Base-by-base conservation (phyloP, 2,888 invertebrate species). In the Sisyra nigra region DNA sequence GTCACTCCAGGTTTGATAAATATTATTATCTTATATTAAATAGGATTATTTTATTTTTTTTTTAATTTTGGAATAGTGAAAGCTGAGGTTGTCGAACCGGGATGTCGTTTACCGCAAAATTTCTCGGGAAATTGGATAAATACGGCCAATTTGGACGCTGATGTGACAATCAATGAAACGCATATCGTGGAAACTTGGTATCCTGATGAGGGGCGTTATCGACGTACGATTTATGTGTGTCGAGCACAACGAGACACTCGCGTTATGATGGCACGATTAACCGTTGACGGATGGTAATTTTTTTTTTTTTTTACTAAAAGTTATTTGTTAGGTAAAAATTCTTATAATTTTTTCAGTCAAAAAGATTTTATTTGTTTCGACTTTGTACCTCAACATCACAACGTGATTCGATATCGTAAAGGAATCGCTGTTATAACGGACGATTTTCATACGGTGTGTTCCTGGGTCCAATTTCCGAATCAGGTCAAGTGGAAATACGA, bases 301-400 rank as follows among this genome's bases (percentile, higher is more conserved):
- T 40, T 33, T 37, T 13, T 39, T 44, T 75, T 32, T 24, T 44
- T 37, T 5, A 18, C 10, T 7, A 17, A 31, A 14, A 33, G 31
- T 9, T 15, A 19, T 40, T 40, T 24, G 11, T 13, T 19, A 35
- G 15, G 8, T 29, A 29, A 9, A 34, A 18, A 14, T 31, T n/a
- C n/a, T n/a, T n/a, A n/a, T n/a, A n/a, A n/a, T n/a, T n/a, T n/a
- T n/a, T 67, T 50, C 57, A 81, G 94, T 62, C 96, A 97, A 65
- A 93, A 93, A 56, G 96, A 97, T 73, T 96, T 87, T 58, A 80
- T 94, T 6, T 97, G 97, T 57, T 94, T 94, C 54, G 93, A 97
- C 58, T 92, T 97, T 60, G 80, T 94, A 41, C 89, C 92, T 0
- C 79, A 89, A 44, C 94, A 96, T 67, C 94, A 94, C 60, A 96